Evolutionary conservation across 1,140 invertebrate species (phyloP), one percentile per base, ranked within the genome.

Genomic region (Nasonia vitripennis): DNA sequence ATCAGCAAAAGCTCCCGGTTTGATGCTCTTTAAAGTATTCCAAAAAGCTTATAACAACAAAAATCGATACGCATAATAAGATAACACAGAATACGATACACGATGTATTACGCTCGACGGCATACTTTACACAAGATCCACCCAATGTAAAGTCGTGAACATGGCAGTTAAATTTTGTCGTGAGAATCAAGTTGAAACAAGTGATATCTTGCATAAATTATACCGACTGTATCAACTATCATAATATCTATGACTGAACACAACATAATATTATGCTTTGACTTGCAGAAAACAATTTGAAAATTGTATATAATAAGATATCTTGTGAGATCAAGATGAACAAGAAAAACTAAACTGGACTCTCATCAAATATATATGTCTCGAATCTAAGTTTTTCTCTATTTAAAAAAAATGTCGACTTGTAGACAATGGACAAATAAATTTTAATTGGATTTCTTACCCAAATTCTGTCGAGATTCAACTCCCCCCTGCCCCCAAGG

Each of bases 371-470:
- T 5, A 67, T 78, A 41, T 37, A 20, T 23, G 81, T 1, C 34
- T 83, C 14, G 4, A 83, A 79, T 68, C 51, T 79, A 83, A 74
- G 48, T 51, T 14, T 77, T 77, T 75, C 12, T 75, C 10, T 67
- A 81, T 45, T n/a, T 67, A 81, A 75, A 81, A 75, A 67, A 85
- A 77, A 70, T 78, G 78, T 86, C 41, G 74, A 81, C 55, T 70
- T 34, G 51, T 74, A 67, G 78, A 45, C n/a, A 84, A 84, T 70
- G 55, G 34, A 81, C 20, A 85, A 55, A 82, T 81, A 81, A 87
- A 83, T 78, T 78, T 83, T 48, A 86, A 82, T 86, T 71, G 31
- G 37, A 86, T 55, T 82, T 89, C 89, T 90, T 90, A 91, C 89
- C 89, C 62, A 85, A 41, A 55, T 80, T 80, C 62, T 41, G 77